Percentiles rank a stretch among this genome's conserved stretches.
Evolutionary conservation across 2,113 vertebrate species (phyloP).

Genomic region (Pipa parva): DNA sequence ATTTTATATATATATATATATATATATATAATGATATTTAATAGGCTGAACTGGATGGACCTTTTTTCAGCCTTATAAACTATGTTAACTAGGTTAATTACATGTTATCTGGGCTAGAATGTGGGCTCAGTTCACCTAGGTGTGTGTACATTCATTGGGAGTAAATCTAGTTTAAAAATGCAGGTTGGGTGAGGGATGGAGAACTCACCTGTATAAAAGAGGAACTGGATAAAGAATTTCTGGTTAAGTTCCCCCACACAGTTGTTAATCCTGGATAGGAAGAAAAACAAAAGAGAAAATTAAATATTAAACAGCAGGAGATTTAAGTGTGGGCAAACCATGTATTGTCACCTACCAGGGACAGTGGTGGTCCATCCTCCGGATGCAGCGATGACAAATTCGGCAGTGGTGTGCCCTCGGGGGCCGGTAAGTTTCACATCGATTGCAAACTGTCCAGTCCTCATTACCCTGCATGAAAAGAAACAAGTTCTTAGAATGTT

Average conservation of each 20-base stretch:
- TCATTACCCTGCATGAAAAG: constrained; percentile 63
- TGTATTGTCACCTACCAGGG: constrained; percentile 68
- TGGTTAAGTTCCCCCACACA: constrained; percentile 78
- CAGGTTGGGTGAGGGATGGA: neutral
- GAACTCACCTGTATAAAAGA: constrained; percentile 74
- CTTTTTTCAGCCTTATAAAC: no score
- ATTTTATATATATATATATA: no score
- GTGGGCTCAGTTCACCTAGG: no score
- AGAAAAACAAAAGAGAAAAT: neutral
- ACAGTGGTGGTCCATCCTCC: constrained; percentile 81
- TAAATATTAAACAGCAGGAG: neutral
- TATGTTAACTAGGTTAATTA: no score
- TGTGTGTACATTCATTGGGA: no score
- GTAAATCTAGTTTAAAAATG: no score
- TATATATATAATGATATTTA: no score
- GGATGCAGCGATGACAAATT: constrained; percentile 74
- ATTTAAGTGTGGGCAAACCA: no score
- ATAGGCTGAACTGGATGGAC: no score
- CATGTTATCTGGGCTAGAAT: no score
- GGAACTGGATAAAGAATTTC: constrained; percentile 83
- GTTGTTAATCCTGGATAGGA: constrained; percentile 69
- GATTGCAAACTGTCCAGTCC: constrained; percentile 76
- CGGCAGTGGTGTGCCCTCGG: constrained; percentile 78
- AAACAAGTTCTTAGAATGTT: no score
- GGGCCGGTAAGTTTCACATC: constrained; percentile 76